phyloP scores from a whole-genome alignment of 2,113 vertebrate species.

The Forbesichthys agassizii region DNA sequence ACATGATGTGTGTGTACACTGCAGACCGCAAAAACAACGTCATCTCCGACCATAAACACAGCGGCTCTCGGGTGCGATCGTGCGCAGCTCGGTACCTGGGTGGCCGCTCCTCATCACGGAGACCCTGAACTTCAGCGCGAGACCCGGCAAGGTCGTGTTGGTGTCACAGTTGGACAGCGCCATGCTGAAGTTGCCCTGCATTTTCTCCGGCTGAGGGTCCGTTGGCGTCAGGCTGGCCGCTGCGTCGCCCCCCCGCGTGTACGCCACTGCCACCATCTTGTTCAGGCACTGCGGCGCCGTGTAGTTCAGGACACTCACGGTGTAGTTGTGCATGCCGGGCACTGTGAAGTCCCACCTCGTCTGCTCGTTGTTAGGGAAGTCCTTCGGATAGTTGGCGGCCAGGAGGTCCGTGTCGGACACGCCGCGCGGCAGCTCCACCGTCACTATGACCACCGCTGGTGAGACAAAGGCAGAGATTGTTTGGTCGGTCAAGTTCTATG shows the following conservation, averaged over 20 bases:
- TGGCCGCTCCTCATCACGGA: constrained; percentile 70
- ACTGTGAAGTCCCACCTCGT: constrained; percentile 87
- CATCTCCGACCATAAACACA: too few relatives aligned
- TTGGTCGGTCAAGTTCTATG: background rate
- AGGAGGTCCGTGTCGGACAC: constrained; percentile 76
- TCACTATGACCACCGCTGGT: constrained; percentile 79
- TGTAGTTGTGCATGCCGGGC: constrained; percentile 83
- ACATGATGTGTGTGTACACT: too few relatives aligned
- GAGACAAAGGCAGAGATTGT: background rate
- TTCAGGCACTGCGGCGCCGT: constrained; percentile 80
- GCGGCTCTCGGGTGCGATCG: too few relatives aligned
- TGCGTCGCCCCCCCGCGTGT: constrained; percentile 65
- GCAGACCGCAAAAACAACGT: too few relatives aligned
- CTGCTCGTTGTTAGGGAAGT: constrained; percentile 78
- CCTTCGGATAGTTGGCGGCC: constrained; percentile 80
- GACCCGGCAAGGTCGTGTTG: constrained; percentile 57
- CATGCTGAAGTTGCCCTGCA: constrained; percentile 84
- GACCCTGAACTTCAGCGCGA: constrained; percentile 80
- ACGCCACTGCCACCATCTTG: constrained; percentile 77
- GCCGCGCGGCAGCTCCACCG: constrained; percentile 77
- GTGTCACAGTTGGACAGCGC: constrained; percentile 85
- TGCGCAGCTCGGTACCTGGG: constrained; percentile 60
- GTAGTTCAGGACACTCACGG: constrained; percentile 73
- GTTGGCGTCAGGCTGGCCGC: constrained; percentile 62
- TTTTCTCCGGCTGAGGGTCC: constrained; percentile 78